Base-by-base conservation (phyloP, 2,113 vertebrate species). In the Nesogale talazaci region DNA sequence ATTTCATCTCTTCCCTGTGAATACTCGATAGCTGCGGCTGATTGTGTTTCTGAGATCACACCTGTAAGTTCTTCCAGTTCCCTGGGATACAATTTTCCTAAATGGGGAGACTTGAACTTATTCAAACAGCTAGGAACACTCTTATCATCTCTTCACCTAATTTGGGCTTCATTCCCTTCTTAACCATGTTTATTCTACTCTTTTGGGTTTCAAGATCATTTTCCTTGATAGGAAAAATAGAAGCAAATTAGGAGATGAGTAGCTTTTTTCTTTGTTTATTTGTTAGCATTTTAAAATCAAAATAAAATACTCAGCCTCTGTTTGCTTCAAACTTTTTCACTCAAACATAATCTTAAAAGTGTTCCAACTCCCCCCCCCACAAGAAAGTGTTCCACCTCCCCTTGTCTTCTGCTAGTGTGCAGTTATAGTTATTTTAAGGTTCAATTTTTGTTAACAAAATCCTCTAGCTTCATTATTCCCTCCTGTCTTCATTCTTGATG, bases 91-190 rank as follows among this genome's bases (percentile, higher is more conserved):
- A 40, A 87, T 91, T 93, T 92, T 29, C 63, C 88, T 59, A n/a
- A 69, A 86, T 84, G 74, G 69, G 81, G 15, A 38, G 34, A 42
- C 81, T 85, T 81, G 46, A 94, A 88, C 87, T 89, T 89, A 92
- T 92, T 95, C 40, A 80, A 83, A 89, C 92, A 95, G 87, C 63
- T 15, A 83, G 91, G 46, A 7, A 40, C 85, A 84, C 95, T 93
- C 69, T 84, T 74, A 59, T 85, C 81, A 59, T 83, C 91, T 95
- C 84, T 85, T 95, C 75, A 89, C 75, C 89, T 93, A 91, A 92
- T 93, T 96, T 79, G 76, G 88, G 84, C 63, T 67, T 89, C 75
- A 92, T 92, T 94, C 94, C 38, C 82, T 84, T 95, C 94, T 95
- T 89, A 95, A 61, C 74, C 34, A 15, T 96, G 91, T 96, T 94